phyloP scores from a whole-genome alignment of 2,797 vertebrate genomes.

The Sebastiscus albofasciatus region DNA sequence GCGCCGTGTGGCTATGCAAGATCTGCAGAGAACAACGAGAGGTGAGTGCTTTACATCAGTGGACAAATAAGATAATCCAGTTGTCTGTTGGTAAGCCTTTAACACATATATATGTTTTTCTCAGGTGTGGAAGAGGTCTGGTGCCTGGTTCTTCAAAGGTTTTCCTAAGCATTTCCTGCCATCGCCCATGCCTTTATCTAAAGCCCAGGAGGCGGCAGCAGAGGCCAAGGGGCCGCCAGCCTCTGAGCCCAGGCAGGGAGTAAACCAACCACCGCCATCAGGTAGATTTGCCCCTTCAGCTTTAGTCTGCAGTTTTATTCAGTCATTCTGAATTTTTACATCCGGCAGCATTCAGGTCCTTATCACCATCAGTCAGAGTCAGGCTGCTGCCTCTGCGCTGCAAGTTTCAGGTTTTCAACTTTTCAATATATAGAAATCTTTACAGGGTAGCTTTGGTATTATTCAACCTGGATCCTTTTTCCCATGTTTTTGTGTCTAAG shows the following conservation, averaged over 20 bases:
- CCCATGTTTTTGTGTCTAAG: background rate
- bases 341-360: background rate
- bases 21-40: slow-evolving; percentile 98
- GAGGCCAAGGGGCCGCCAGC: slow-evolving; percentile 39
- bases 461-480: no score
- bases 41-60: slow-evolving; percentile 78
- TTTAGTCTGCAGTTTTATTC: background rate
- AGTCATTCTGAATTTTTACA: background rate
- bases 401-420: slow-evolving; percentile 76
- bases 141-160: slow-evolving; percentile 99
- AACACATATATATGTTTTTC: background rate
- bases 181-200: slow-evolving; percentile 91
- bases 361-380: slow-evolving; percentile 4
- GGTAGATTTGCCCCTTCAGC: slow-evolving; percentile 33
- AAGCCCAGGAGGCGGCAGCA: slow-evolving; percentile 64
- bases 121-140: slow-evolving; percentile 98
- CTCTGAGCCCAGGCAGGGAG: slow-evolving; percentile 63
- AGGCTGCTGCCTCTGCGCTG: slow-evolving; percentile 53
- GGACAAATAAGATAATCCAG: background rate
- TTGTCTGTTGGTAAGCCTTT: background rate
- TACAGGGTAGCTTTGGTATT: background rate
- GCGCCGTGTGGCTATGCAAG: slow-evolving; percentile 95
- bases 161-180: slow-evolving; percentile 95
- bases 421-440: background rate
- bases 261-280: slow-evolving; percentile 38